Conservation (phyloP, 2,888 invertebrate species). For the Mongoloraphidia duomilia region DNA sequence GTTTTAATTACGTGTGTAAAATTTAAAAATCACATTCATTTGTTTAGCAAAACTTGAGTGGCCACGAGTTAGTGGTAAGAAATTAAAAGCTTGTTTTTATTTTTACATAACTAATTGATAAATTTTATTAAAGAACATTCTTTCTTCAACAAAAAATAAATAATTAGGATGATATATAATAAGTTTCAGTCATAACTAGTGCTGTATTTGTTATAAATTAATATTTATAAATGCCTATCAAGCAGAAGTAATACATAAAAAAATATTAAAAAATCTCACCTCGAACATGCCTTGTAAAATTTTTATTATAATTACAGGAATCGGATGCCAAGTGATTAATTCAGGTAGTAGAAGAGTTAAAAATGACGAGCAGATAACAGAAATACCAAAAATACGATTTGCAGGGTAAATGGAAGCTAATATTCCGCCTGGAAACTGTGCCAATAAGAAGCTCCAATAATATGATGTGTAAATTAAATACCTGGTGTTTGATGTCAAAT, state of each 20-base stretch:
- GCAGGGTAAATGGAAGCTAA: slow-evolving; percentile 94
- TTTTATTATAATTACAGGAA: slow-evolving; percentile 75
- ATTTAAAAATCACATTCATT: too few relatives aligned
- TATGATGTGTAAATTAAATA: slow-evolving; percentile 90
- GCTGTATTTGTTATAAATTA: too few relatives aligned
- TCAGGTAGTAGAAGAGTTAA: slow-evolving; percentile 89
- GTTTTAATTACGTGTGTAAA: too few relatives aligned
- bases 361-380: slow-evolving; percentile 82
- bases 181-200: too few relatives aligned
- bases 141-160: too few relatives aligned
- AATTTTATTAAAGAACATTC: too few relatives aligned
- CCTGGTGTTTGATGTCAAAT: slow-evolving; percentile 75
- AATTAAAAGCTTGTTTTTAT: too few relatives aligned
- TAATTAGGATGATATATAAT: too few relatives aligned
- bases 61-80: too few relatives aligned
- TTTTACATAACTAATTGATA: too few relatives aligned
- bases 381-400: slow-evolving; percentile 90
- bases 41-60: too few relatives aligned
- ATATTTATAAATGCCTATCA: too few relatives aligned
- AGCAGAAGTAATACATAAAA: background rate
- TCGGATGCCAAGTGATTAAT: slow-evolving; percentile 64
- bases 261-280: slow-evolving; percentile 36
- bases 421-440: slow-evolving; percentile 97
- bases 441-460: slow-evolving; percentile 95
- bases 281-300: slow-evolving; percentile 91